Percentiles rank a stretch among this genome's conserved stretches.
Evolutionary conservation across 2,888 invertebrate genomes (phyloP).

Genomic region (Oxytorus armatus): DNA sequence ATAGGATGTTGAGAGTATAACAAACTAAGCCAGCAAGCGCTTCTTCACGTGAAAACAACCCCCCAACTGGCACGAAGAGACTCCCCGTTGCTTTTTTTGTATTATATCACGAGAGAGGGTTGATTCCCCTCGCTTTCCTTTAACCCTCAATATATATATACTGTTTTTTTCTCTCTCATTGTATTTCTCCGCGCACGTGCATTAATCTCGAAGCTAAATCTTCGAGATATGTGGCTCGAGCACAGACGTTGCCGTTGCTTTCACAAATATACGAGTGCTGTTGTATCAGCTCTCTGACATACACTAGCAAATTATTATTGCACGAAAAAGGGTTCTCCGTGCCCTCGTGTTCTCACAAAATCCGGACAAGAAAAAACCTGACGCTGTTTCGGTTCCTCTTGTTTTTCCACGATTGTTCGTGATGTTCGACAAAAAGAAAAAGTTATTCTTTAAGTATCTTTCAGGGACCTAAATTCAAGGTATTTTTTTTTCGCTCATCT

Average conservation of each 20-base stretch:
- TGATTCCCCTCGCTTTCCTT: conserved; percentile 15
- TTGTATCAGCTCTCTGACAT: no score
- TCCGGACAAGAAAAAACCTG: no score
- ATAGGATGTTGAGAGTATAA: conserved; percentile 70
- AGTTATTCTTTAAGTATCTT: no score
- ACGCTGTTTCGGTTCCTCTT: no score
- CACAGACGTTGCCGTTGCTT: not conserved
- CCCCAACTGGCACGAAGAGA: not conserved
- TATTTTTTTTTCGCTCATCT: no score
- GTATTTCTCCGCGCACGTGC: not conserved
- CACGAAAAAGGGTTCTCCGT: no score
- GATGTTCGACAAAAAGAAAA: no score
- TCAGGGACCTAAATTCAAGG: no score
- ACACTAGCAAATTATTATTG: no score
- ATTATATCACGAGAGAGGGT: conserved; percentile 40
- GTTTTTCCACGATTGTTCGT: no score
- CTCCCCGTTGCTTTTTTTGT: conserved; percentile 38
- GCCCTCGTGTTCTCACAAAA: no score
- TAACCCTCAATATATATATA: conserved; percentile 4
- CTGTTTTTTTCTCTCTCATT: conserved; percentile 5
- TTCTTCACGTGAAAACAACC: conserved; percentile 35
- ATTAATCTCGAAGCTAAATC: not conserved
- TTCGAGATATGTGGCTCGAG: not conserved
- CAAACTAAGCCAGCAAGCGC: conserved; percentile 46
- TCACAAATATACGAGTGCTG: not conserved